phyloP scores from a whole-genome alignment of 2,113 vertebrate species.

The Gadus chalcogrammus region DNA sequence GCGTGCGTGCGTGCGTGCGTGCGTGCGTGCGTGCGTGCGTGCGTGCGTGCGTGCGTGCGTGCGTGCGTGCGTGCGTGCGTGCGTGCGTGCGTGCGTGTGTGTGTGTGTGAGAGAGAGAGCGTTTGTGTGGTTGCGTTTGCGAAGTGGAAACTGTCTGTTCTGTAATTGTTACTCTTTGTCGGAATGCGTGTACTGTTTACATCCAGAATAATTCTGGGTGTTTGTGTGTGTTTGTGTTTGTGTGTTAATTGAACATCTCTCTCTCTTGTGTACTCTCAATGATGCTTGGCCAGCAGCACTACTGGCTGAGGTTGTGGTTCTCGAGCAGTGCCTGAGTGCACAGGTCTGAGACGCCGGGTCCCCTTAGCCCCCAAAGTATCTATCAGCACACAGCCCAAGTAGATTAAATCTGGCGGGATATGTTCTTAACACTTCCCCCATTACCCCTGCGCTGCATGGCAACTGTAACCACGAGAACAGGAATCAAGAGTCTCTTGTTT shows the following conservation, averaged over 20 bases:
- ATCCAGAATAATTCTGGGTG: background rate
- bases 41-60: too few species aligned
- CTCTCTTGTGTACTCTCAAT: conserved; percentile 23
- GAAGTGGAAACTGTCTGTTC: too few species aligned
- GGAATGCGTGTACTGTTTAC: background rate
- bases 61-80: too few species aligned
- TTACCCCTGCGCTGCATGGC: conserved; percentile 43
- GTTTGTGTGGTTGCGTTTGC: background rate
- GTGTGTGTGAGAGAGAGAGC: conserved; percentile 6
- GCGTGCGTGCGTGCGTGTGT: too few species aligned
- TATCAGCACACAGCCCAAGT: conserved; percentile 40
- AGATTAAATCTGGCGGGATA: conserved; percentile 42
- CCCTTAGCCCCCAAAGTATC: conserved; percentile 37
- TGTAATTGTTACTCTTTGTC: too few species aligned
- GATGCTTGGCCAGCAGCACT: conserved; percentile 40
- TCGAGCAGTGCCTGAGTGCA: conserved; percentile 36
- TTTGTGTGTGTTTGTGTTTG: conserved; percentile 22
- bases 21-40: too few species aligned
- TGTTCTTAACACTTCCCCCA: conserved; percentile 48
- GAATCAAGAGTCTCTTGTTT: conserved; percentile 29
- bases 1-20: too few species aligned
- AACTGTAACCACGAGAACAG: conserved; percentile 21
- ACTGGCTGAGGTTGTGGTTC: conserved; percentile 28
- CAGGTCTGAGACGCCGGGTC: conserved; percentile 36
- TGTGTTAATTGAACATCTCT: conserved; percentile 12